Base-by-base conservation (phyloP, 1,140 invertebrate genomes). In the Sinella curviseta region DNA sequence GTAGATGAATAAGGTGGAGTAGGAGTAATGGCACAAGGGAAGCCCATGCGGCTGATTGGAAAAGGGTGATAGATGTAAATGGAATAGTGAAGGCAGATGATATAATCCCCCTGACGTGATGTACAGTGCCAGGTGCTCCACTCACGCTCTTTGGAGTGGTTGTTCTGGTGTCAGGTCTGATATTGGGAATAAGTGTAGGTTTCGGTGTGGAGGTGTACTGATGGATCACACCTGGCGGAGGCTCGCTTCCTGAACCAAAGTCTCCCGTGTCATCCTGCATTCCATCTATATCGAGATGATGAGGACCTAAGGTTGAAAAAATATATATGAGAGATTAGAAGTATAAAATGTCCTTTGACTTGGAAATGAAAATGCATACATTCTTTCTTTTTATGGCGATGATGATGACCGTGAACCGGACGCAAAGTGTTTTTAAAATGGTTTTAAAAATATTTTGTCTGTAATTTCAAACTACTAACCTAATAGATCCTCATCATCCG, bases 401-500 rank as follows among this genome's bases (percentile, higher is more conserved):
- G n/a, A n/a, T n/a, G n/a, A n/a, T n/a, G n/a, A n/a, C n/a, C n/a
- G n/a, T n/a, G n/a, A n/a, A n/a, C n/a, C n/a, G n/a, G n/a, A n/a
- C n/a, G n/a, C n/a, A n/a, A n/a, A n/a, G n/a, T n/a, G n/a, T n/a
- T n/a, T n/a, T n/a, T n/a, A n/a, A n/a, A n/a, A n/a, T n/a, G n/a
- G n/a, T n/a, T n/a, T n/a, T n/a, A n/a, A n/a, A n/a, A n/a, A n/a
- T n/a, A n/a, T n/a, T n/a, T n/a, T n/a, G n/a, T n/a, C n/a, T n/a
- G n/a, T n/a, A n/a, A n/a, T n/a, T n/a, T n/a, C n/a, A n/a, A n/a
- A n/a, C n/a, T n/a, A n/a, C 20, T 20, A 20, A 3, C 70, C 76
- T 24, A 82, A 33, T 2, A 82, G 74, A 48, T 83, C 82, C 70
- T 81, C 80, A 33, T 80, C 81, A 74, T 78, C 81, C 28, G 81